Conservation (phyloP, 35 echinoderm and acorn worm species). For the Lytechinus variegatus region DNA sequence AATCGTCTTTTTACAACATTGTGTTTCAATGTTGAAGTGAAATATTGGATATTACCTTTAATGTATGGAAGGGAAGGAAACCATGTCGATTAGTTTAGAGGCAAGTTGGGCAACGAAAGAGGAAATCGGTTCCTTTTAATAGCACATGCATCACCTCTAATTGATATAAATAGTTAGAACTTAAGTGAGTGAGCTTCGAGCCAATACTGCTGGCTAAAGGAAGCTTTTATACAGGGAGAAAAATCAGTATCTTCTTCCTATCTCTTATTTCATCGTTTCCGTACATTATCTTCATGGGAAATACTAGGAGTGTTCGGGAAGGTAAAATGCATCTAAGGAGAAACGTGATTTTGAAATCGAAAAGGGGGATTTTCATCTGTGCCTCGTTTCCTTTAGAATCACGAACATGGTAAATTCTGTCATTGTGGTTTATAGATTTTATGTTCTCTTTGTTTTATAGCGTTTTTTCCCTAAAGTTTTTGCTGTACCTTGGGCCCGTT, state of each 20-base stretch:
- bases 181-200: not conserved
- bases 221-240: not conserved
- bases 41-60: not conserved
- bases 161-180: not conserved
- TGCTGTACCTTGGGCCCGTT: too few relatives aligned
- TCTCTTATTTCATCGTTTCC: not conserved
- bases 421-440: too few relatives aligned
- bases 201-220: not conserved
- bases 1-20: too few relatives aligned
- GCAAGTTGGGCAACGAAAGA: not conserved
- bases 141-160: slow-evolving; percentile 9
- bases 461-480: too few relatives aligned
- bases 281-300: not conserved
- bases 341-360: not conserved
- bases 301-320: not conserved
- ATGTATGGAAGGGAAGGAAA: not conserved
- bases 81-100: not conserved
- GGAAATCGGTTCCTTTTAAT: slow-evolving; percentile 12
- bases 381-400: too few relatives aligned
- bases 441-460: too few relatives aligned
- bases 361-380: not conserved
- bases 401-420: too few relatives aligned
- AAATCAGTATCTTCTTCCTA: not conserved
- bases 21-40: not conserved
- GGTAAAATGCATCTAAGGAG: not conserved